These are phyloP conservation scores for Ceyx cyanopectus DNA, from an alignment of 2,113 vertebrate genomes.

Conservation along the genomic window DNA sequence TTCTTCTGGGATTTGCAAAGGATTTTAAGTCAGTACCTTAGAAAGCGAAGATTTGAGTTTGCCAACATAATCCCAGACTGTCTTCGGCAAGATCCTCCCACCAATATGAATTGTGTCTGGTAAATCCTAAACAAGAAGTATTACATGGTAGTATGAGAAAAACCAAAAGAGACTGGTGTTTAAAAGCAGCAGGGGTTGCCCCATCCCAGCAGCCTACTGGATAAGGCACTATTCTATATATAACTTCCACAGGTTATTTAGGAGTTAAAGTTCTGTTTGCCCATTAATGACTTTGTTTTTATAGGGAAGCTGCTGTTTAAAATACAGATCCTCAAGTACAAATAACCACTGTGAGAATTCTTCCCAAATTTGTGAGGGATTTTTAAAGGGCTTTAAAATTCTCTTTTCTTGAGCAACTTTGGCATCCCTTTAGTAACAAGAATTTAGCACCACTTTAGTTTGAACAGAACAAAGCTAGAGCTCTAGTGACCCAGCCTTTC, in stretches of 20 bases:
- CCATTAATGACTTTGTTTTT: not conserved
- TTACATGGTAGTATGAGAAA: slow-evolving; percentile 40
- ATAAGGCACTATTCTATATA: not conserved
- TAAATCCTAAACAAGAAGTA: slow-evolving; percentile 85
- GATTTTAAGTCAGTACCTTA: slow-evolving; percentile 83
- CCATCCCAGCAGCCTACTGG: not conserved
- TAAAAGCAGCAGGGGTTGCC: not conserved
- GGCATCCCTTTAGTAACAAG: no score
- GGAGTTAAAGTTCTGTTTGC: not conserved
- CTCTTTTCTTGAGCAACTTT: not conserved
- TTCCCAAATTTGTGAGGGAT: not conserved
- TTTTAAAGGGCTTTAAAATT: not conserved
- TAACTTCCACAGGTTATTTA: not conserved
- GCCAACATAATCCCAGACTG: slow-evolving; percentile 97
- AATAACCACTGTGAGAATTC: not conserved
- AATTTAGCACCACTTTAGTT: not conserved
- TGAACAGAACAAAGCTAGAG: not conserved
- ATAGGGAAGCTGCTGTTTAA: not conserved
- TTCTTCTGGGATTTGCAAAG: not conserved
- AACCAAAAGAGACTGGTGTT: not conserved
- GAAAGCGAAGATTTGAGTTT: slow-evolving; percentile 93
- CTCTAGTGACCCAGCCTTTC: not conserved
- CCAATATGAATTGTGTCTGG: slow-evolving; percentile 96
- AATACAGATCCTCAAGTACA: not conserved
- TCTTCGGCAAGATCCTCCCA: slow-evolving; percentile 93